phyloP scores from a whole-genome alignment of 2,888 invertebrate genomes.

The Drosophila mimica region DNA sequence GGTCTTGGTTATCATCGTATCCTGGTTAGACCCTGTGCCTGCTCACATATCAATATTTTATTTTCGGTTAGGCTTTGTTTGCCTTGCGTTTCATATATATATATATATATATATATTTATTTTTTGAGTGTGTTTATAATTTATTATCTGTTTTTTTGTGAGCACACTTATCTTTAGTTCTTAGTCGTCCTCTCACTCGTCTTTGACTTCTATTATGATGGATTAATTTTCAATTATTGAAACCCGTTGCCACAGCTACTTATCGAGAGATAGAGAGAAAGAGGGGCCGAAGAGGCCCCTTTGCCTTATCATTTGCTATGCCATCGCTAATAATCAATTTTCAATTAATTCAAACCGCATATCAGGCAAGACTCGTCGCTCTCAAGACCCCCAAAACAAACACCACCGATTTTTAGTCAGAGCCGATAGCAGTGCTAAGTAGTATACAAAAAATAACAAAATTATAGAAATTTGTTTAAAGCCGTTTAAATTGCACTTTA shows the following conservation, averaged over 20 bases:
- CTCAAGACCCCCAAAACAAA: conserved; percentile 9
- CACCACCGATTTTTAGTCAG: conserved; percentile 31
- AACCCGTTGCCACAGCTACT: conserved; percentile 33
- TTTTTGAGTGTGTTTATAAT: conserved; percentile 27
- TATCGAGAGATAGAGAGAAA: conserved; percentile 25
- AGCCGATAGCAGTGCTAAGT: conserved; percentile 32
- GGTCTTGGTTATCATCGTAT: conserved; percentile 18
- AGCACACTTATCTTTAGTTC: conserved; percentile 32
- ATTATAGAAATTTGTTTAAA: conserved; percentile 80
- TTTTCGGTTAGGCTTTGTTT: conserved; percentile 56
- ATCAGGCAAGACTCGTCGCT: conserved; percentile 31
- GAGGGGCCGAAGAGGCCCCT: neutral
- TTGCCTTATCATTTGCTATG: conserved; percentile 51
- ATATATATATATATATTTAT: neutral
- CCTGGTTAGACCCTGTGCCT: conserved; percentile 25
- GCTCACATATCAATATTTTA: conserved; percentile 51
- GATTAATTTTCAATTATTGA: conserved; percentile 84
- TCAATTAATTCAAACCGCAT: conserved; percentile 78
- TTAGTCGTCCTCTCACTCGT: conserved; percentile 39
- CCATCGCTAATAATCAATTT: conserved; percentile 80
- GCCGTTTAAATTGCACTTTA: conserved; percentile 79
- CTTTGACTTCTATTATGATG: conserved; percentile 84
- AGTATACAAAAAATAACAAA: conserved; percentile 27
- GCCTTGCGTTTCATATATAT: conserved; percentile 16
- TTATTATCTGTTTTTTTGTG: conserved; percentile 36